Conservation (phyloP, 2,113 vertebrate genomes). For the Stercorarius parasiticus region DNA sequence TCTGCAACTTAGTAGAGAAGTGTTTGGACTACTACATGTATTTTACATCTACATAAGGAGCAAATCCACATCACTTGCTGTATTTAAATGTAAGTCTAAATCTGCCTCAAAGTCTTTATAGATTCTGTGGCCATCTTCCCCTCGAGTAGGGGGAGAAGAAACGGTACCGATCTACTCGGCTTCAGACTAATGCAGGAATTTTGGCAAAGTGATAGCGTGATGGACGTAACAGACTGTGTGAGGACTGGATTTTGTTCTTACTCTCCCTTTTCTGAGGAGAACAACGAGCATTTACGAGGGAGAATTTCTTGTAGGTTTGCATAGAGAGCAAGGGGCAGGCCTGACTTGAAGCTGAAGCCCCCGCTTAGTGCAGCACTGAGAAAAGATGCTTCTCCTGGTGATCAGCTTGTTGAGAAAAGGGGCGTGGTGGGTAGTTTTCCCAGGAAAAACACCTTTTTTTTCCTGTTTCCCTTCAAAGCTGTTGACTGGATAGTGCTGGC, state of each 20-base stretch:
- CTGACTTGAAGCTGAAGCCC: not conserved
- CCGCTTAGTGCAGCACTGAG: not conserved
- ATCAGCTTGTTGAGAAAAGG: not conserved
- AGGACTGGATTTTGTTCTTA: not conserved
- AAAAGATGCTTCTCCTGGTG: not conserved
- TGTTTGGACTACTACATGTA: not conserved
- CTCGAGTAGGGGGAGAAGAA: not conserved
- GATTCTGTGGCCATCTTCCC: not conserved
- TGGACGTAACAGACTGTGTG: accelerated
- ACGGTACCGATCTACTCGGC: not conserved
- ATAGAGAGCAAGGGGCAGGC: too few species aligned
- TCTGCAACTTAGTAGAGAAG: not conserved
- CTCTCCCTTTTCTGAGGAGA: not conserved
- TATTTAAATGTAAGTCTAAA: not conserved
- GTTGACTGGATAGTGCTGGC: not conserved
- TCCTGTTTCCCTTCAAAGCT: too few species aligned
- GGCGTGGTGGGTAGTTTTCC: not conserved
- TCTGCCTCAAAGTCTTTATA: not conserved
- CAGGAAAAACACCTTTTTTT: not conserved
- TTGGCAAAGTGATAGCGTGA: accelerated
- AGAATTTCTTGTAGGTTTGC: accelerated
- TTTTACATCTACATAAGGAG: not conserved
- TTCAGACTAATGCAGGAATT: not conserved
- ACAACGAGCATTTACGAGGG: not conserved
- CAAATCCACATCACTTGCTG: not conserved